Percentiles rank a stretch among this genome's conserved stretches.
phyloP scores from a whole-genome alignment of 2,888 invertebrate genomes.

The Epinotia bilunana region DNA sequence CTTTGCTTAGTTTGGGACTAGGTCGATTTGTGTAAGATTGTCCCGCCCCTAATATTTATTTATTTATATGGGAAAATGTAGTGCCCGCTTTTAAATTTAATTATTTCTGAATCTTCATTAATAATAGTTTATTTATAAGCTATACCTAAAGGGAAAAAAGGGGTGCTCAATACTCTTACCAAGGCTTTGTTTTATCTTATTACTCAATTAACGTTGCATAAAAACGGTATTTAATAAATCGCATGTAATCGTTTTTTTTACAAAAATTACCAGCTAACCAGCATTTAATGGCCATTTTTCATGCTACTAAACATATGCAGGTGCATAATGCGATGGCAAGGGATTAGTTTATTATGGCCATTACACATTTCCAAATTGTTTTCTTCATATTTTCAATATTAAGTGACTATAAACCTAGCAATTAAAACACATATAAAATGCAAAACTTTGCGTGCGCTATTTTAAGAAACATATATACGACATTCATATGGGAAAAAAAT shows the following conservation, averaged over 20 bases:
- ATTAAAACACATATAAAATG: constrained; percentile 52
- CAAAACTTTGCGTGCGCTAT: constrained; percentile 54
- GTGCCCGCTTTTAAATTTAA: no score
- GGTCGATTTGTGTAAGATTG: no score
- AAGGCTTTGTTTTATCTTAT: not conserved
- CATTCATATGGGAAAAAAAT: constrained; percentile 48
- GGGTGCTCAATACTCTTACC: no score
- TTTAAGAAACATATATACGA: constrained; percentile 49
- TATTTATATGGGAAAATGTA: no score
- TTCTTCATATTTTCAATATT: constrained; percentile 45
- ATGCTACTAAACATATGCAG: constrained; percentile 33
- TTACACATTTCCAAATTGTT: constrained; percentile 19
- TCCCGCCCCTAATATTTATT: no score
- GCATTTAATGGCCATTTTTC: constrained; percentile 38
- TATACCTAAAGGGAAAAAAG: no score
- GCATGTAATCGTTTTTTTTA: constrained; percentile 12
- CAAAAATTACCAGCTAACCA: constrained; percentile 21
- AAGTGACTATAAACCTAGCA: constrained; percentile 48
- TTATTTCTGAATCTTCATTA: no score
- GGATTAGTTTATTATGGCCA: constrained; percentile 38
- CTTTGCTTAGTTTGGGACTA: no score
- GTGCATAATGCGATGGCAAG: constrained; percentile 32
- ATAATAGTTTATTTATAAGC: no score
- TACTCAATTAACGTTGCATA: not conserved
- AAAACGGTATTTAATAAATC: not conserved